These are phyloP conservation scores for Diplazon laetatorius DNA, from an alignment of 2,888 invertebrate genomes.

Conservation along the genomic window DNA sequence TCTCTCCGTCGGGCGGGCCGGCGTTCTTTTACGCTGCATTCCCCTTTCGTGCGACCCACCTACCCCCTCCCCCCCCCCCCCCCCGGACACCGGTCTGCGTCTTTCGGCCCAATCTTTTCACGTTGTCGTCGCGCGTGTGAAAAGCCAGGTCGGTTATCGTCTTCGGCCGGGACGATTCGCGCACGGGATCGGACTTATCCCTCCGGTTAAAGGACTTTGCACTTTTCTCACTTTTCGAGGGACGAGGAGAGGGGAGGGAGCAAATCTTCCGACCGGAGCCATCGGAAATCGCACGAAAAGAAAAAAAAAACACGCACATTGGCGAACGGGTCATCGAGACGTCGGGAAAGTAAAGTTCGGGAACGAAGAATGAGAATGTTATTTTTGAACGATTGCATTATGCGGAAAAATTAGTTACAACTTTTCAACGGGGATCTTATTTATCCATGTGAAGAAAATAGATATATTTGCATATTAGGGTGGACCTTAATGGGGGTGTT, in stretches of 20 bases:
- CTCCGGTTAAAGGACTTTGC: constrained; percentile 38
- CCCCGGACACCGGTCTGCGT: too few relatives aligned
- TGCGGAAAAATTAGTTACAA: neutral
- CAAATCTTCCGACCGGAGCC: constrained; percentile 16
- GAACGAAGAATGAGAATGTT: constrained; percentile 23
- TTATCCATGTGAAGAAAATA: too few relatives aligned
- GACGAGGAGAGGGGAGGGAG: too few relatives aligned
- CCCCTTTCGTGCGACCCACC: neutral
- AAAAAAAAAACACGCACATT: neutral
- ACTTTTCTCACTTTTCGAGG: constrained; percentile 39
- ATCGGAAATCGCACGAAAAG: constrained; percentile 12
- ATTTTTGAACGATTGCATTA: neutral
- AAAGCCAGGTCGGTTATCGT: constrained; percentile 53
- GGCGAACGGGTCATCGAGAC: constrained; percentile 1
- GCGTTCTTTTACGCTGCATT: constrained; percentile 16
- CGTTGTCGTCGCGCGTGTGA: constrained; percentile 47
- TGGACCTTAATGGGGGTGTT: too few relatives aligned
- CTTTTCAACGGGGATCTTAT: constrained; percentile 11
- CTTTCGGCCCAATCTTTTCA: constrained; percentile 48
- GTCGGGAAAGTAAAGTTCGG: neutral
- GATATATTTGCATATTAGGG: too few relatives aligned
- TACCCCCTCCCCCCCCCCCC: neutral
- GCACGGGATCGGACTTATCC: constrained; percentile 59
- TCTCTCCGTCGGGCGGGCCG: too few relatives aligned
- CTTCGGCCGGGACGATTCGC: constrained; percentile 53